Evolutionary conservation across 1,140 invertebrate species (phyloP).

Genomic region (Neocloeon triangulifer): DNA sequence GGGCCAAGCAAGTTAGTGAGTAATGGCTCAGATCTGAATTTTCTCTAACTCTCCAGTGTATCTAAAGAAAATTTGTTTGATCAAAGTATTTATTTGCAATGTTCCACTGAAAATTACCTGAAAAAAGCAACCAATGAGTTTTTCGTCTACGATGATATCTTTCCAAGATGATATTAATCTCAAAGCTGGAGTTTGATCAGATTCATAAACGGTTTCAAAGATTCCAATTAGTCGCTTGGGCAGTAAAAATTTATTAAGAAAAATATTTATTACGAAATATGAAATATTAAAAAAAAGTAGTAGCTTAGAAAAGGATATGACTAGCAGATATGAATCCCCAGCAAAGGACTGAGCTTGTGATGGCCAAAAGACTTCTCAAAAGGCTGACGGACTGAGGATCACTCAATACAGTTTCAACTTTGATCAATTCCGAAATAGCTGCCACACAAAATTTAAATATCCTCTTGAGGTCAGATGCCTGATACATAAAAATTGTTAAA

Average conservation of each 20-base stretch:
- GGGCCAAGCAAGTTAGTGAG: slow-evolving; percentile 54
- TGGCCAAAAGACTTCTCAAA: slow-evolving; percentile 39
- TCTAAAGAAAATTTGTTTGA: slow-evolving; percentile 16
- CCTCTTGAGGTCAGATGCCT: slow-evolving; percentile 43
- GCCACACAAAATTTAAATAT: slow-evolving; percentile 49
- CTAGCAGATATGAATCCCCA: slow-evolving; percentile 46
- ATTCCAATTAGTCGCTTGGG: slow-evolving; percentile 42
- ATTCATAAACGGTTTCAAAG: slow-evolving; percentile 44
- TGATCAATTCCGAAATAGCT: slow-evolving; percentile 29
- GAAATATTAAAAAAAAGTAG: slow-evolving; percentile 3
- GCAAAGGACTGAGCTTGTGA: slow-evolving; percentile 45
- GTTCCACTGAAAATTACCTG: slow-evolving; percentile 23
- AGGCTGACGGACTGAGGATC: slow-evolving; percentile 25
- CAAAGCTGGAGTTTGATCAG: slow-evolving; percentile 36
- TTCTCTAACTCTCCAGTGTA: slow-evolving; percentile 58
- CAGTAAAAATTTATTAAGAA: slow-evolving; percentile 17
- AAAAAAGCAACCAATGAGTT: slow-evolving; percentile 54
- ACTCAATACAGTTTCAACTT: slow-evolving; percentile 25
- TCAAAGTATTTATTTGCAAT: not conserved
- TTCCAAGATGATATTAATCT: slow-evolving; percentile 39
- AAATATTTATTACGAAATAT: slow-evolving; percentile 3
- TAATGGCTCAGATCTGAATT: slow-evolving; percentile 50
- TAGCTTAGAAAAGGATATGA: slow-evolving; percentile 32
- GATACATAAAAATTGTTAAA: slow-evolving; percentile 9
- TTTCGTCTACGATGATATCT: slow-evolving; percentile 48